Evolutionary conservation across 2,797 vertebrate species (phyloP), one percentile per base, ranked within the genome.

Genomic region (Coccyzus lansbergi): DNA sequence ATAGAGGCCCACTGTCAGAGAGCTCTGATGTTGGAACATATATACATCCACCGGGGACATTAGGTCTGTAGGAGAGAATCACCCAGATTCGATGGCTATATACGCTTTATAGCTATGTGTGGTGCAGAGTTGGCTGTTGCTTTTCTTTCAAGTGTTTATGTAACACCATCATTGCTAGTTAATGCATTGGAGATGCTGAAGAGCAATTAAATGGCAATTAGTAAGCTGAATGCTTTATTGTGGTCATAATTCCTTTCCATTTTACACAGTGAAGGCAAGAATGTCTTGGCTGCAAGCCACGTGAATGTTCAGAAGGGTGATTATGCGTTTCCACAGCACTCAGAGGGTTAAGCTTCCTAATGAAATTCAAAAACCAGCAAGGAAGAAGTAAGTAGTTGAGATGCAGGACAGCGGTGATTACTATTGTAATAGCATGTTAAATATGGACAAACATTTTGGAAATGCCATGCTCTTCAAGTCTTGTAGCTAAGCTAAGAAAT

Each of bases 201-300:
- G 33, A 80, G 89, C 72, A 87, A 91, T 95, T 94, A 95, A 92
- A 86, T 53, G 70, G 62, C 89, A 94, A 94, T 95, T 94, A 96
- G 92, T 80, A 85, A 89, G 72, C 58, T 48, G 76, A 83, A 85
- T 70, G 71, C 8, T 94, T 95, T 85, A 88, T 83, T 89, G 72
- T 65, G 69, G 82, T 71, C 87, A 82, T 95, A 92, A 89, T 89
- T 95, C 76, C 82, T 86, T 89, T 80, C 72, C 62, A 78, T 93
- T 91, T 87, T 80, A 51, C 51, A 60, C 60, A 33, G 52, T 8
- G 26, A 89, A 36, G 28, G 78, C 75, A 94, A 76, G 71, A 88
- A 86, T 26, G 25, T 36, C 90, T 89, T 71, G 75, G 84, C 51
- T 5, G 3, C 31, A 62, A 83, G 79, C 62, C 88, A 87, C 65